Evolutionary conservation across 2,113 vertebrate species (phyloP), one percentile per base, ranked within the genome.

Genomic region (Spermophilus dauricus): DNA sequence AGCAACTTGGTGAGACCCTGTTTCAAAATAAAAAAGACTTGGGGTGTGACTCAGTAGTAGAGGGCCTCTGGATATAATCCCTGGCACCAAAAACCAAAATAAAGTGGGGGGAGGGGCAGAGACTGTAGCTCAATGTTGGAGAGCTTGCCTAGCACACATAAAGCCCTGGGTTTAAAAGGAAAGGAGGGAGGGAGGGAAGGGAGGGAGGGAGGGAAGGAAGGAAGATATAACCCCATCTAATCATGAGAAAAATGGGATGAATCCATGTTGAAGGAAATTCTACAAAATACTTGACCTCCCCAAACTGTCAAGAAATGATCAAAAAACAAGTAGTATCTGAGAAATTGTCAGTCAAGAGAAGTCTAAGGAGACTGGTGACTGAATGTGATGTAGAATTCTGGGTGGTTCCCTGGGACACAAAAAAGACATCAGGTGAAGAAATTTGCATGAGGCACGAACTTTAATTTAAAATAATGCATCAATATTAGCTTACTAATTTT

Each of bases 241-340:
- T 65, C 51, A 51, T 73, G 48, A 80, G 34, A 42, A 89, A 88
- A 80, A 65, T 5, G 24, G 17, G 24, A 77, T 53, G 73, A 91
- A 91, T 53, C 26, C n/a, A 81, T 87, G 48, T 8, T n/a, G 61
- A 89, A 14, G 61, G 37, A 84, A 88, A 84, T 58, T 86, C 42
- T 96, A 91, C 26, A 91, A 83, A 72, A 77, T 63, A 91, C 13
- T 26, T 73, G 14, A 78, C 56, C 10, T 86, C 48, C 32, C 90
- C 48, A 82, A 94, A 96, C 32, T 69, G 32, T 89, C 24, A 84
- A 53, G 42, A 56, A 85, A 85, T 53, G 5, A 45, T 67, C 58
- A 39, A 89, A 69, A 58, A 58, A 89, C 53, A 89, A n/a, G 17
- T 42, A 72, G 3, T n/a, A n/a, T 18, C 34, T 70, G 34, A 70